These are phyloP conservation scores for Pleuronectes platessa DNA, from an alignment of 2,113 vertebrate genomes.

Conservation along the genomic window DNA sequence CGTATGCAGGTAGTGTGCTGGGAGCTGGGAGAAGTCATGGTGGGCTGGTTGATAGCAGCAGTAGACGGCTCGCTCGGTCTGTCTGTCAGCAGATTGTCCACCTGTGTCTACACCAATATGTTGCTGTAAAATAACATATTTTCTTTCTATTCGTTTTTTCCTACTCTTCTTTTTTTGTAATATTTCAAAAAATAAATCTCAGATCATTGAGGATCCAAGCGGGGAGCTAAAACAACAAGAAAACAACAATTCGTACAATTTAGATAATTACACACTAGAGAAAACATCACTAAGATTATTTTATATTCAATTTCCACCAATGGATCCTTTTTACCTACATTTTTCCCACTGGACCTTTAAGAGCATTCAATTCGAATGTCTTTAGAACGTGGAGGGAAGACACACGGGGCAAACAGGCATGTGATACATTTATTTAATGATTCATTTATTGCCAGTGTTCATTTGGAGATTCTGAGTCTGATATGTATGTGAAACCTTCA, in stretches of 20 bases:
- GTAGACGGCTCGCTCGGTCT: slow-evolving; percentile 35
- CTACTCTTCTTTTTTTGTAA: no score
- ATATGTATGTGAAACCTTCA: slow-evolving; percentile 35
- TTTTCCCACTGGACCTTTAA: no score
- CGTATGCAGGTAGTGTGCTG: slow-evolving; percentile 77
- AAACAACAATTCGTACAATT: no score
- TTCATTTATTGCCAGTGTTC: not conserved
- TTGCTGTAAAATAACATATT: slow-evolving; percentile 8
- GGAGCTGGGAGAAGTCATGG: slow-evolving; percentile 70
- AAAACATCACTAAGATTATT: no score
- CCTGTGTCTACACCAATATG: slow-evolving; percentile 36
- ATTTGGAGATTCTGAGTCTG: slow-evolving; percentile 34
- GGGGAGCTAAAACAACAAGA: no score
- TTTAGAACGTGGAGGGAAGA: no score
- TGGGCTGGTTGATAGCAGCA: slow-evolving; percentile 75
- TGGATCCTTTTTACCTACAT: no score
- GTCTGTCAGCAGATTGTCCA: slow-evolving; percentile 22
- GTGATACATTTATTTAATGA: not conserved
- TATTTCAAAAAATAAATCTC: no score
- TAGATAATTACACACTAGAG: no score
- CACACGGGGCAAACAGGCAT: not conserved
- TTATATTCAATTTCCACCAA: no score
- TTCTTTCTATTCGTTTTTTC: not conserved
- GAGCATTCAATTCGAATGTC: no score
- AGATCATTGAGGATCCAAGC: no score